These are phyloP conservation scores for Philotrypesis tridentata DNA, from an alignment of 1,140 invertebrate genomes.

Conservation along the genomic window DNA sequence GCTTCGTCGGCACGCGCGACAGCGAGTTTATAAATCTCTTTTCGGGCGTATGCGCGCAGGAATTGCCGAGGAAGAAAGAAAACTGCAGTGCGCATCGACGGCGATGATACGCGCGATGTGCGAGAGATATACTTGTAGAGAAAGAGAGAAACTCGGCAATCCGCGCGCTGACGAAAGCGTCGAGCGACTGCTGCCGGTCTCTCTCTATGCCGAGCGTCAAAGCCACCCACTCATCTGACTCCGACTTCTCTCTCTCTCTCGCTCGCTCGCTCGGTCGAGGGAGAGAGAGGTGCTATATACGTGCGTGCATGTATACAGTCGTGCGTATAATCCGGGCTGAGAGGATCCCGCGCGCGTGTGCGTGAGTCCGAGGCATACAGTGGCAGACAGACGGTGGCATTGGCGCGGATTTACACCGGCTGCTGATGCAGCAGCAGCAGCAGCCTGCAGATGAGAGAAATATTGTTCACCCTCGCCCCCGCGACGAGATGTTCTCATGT, in stretches of 20 bases:
- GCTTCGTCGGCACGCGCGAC: no score
- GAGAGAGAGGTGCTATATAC: constrained; percentile 4
- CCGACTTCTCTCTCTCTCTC: constrained; percentile 12
- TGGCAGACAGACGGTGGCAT: constrained; percentile 4
- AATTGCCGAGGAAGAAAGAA: no score
- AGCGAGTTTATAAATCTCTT: no score
- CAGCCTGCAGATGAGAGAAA: background rate
- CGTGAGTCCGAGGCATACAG: background rate
- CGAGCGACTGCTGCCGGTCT: constrained; percentile 32
- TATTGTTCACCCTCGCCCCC: constrained; percentile 6
- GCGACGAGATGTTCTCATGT: no score
- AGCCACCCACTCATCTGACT: constrained; percentile 29
- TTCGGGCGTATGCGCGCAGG: no score
- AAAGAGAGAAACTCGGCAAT: no score
- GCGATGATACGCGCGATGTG: no score
- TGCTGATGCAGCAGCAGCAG: background rate
- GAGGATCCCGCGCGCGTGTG: background rate
- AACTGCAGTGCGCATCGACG: no score
- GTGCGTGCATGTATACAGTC: background rate
- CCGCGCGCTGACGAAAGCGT: constrained; percentile 42
- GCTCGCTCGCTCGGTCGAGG: constrained; percentile 6
- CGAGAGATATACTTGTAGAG: no score
- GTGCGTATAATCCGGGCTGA: background rate
- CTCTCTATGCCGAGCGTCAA: constrained; percentile 11
- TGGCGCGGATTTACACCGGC: background rate